phyloP scores from a whole-genome alignment of 2,797 vertebrate genomes.

The Pangasius djambal region DNA sequence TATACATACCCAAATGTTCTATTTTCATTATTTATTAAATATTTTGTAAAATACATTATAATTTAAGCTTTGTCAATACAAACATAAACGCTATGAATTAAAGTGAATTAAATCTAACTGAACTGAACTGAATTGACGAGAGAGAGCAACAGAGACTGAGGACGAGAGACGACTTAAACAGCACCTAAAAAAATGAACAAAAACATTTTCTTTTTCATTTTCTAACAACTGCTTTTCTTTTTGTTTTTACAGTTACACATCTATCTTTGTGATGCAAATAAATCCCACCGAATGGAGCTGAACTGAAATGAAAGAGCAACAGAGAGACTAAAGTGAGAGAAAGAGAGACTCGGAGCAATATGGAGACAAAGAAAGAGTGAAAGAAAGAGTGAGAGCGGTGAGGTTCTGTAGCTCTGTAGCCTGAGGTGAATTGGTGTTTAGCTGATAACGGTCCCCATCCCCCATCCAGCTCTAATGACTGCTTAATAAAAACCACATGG shows the following conservation, averaged over 20 bases:
- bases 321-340: neutral
- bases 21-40: neutral
- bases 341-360: neutral
- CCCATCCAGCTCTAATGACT: constrained; percentile 64
- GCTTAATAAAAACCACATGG: constrained; percentile 78
- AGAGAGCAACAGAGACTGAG: neutral
- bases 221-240: neutral
- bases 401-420: constrained; percentile 54
- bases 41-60: neutral
- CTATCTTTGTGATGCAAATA: neutral
- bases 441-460: constrained; percentile 63
- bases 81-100: no score
- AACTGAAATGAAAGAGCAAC: neutral
- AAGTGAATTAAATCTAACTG: neutral
- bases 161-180: neutral
- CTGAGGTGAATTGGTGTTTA: constrained; percentile 66
- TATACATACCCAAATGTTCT: no score
- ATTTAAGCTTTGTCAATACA: neutral
- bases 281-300: neutral
- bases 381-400: constrained; percentile 11
- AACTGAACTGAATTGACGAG: neutral
- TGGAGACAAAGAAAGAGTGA: neutral
- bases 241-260: neutral
- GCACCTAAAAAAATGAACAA: neutral
- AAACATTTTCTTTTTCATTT: neutral